A percentile compares a stretch with the other conserved stretches of the same genome.
Conservation (phyloP, 2,888 invertebrate species). For the Myathropa florea region DNA sequence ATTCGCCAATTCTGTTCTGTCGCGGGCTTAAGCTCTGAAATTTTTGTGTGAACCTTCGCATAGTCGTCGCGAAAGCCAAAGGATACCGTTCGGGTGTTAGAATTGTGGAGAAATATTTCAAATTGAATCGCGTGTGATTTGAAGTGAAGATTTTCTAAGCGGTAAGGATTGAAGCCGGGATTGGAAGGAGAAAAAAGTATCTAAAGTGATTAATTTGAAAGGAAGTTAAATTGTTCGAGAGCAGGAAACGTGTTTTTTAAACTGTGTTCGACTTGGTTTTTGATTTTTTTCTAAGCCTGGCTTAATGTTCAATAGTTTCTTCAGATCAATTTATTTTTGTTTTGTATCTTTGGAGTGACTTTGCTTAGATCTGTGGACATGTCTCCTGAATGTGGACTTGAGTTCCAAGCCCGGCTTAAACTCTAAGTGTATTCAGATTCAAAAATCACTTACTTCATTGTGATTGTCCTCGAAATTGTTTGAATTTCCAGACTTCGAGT, state of each 20-base stretch:
- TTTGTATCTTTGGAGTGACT: no score
- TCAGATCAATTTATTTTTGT: no score
- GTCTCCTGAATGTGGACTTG: no score
- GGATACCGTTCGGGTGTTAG: background rate
- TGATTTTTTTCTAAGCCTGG: background rate
- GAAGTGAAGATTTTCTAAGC: background rate
- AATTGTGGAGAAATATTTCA: background rate
- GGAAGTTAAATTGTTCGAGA: background rate
- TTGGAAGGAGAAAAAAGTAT: slow-evolving; percentile 30
- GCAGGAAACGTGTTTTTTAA: no score
- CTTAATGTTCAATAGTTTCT: background rate
- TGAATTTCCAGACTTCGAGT: no score
- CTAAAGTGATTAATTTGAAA: background rate
- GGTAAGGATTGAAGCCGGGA: slow-evolving; percentile 32
- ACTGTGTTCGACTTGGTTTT: background rate
- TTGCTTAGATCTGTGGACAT: no score
- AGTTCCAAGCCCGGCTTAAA: no score
- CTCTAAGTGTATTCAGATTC: no score
- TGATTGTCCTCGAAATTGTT: no score
- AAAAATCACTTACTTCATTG: no score
- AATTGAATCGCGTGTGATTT: background rate
- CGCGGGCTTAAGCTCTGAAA: slow-evolving; percentile 32
- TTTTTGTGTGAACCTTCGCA: background rate
- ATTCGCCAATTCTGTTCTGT: slow-evolving; percentile 28
- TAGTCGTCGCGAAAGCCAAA: background rate